Percentiles rank a stretch among this genome's conserved stretches.
These are phyloP conservation scores for Recurvirostra avosetta DNA, from an alignment of 2,113 vertebrate genomes.

Conservation along the genomic window DNA sequence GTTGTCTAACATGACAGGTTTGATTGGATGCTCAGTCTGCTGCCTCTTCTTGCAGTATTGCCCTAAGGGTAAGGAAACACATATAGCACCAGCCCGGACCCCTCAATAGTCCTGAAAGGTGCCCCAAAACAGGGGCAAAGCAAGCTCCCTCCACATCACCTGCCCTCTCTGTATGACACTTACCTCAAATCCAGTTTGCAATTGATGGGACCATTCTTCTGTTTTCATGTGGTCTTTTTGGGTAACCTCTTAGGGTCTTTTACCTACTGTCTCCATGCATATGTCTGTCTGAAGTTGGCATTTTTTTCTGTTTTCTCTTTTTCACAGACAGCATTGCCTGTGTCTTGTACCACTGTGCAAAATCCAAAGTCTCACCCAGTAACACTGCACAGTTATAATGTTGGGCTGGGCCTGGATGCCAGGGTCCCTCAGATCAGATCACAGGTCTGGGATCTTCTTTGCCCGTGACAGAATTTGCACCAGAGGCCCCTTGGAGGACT, in stretches of 20 bases:
- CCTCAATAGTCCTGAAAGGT: not conserved
- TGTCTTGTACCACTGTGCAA: not conserved
- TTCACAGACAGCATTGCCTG: not conserved
- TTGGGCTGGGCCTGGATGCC: not conserved
- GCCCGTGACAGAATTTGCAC: accelerated
- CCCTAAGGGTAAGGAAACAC: not conserved
- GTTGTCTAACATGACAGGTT: not conserved
- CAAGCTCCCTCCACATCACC: not conserved
- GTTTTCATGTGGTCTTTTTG: not conserved
- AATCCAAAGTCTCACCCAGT: not conserved
- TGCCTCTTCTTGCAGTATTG: not conserved
- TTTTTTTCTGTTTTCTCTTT: not conserved
- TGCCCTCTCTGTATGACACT: not conserved
- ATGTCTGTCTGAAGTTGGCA: not conserved
- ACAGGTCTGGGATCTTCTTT: not conserved
- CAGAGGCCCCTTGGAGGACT: not conserved
- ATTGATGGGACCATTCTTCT: not conserved
- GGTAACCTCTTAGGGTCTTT: not conserved
- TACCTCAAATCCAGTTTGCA: not conserved
- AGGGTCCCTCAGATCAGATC: not conserved
- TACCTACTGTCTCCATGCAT: not conserved
- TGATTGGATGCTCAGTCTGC: not conserved
- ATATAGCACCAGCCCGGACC: not conserved
- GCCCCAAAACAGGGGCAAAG: not conserved
- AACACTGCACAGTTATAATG: not conserved